Evolutionary conservation across 2,113 vertebrate species (phyloP), one percentile per base, ranked within the genome.

Genomic region (Origma solitaria): DNA sequence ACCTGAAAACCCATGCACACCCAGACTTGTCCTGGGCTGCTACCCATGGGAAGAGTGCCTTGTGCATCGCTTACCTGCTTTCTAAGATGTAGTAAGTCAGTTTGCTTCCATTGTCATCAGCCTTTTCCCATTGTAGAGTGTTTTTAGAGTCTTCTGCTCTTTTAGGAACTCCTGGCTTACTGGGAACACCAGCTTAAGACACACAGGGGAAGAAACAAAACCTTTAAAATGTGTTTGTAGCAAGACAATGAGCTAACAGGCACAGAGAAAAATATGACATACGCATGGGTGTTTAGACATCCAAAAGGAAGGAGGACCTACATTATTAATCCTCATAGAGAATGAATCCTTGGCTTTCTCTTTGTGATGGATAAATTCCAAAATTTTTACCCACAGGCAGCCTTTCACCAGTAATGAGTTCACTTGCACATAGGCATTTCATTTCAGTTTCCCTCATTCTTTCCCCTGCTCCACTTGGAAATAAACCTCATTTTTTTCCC

Each of bases 141-240:
- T 96, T 97, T 96, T 96, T 91, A 75, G 71, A 86, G 22, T 85
- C 94, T 92, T 97, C 96, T 64, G 96, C 82, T 84, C 53, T 88
- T 73, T 97, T 94, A 31, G 98, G 98, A 72, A 91, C 88, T 85
- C 98, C 98, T 88, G 98, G 97, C 81, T 98, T 98, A 88, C 97
- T 72, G 44, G 98, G 98, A 68, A 98, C 96, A 90, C 98, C 98
- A 97, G 97, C 97, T 98, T 91, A 84, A 37, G 51, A 1, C 53
- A 49, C 75, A 85, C 4, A 35, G 12, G 50, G 58, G 24, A 96
- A 95, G 86, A 95, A 85, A 76, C 6, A 92, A 33, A 81, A 61
- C 9, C 0, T 5, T 93, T 75, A 65, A 60, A 56, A 77, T 11
- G 30, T 45, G 8, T 71, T 79, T 77, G 33, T 28, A 50, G 20